A percentile compares a stretch with the other conserved stretches of the same genome.
phyloP scores from a whole-genome alignment of 2,113 vertebrate genomes.

The Eudyptes chrysolophus region DNA sequence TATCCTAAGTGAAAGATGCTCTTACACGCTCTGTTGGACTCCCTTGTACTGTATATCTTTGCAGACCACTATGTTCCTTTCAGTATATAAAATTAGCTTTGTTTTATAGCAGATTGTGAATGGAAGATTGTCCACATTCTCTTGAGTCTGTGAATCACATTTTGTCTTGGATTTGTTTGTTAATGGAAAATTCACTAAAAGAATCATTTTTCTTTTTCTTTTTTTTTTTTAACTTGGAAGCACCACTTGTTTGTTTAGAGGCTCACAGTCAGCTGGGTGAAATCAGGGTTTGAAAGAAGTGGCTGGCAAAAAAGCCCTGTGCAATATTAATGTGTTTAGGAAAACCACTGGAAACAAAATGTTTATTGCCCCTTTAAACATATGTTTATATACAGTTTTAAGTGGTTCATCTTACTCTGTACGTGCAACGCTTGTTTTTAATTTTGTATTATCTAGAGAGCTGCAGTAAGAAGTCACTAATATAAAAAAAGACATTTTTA shows the following conservation, averaged over 20 bases:
- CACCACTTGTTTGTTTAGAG: neutral
- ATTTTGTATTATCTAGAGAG: conserved; percentile 32
- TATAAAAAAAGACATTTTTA: conserved; percentile 9
- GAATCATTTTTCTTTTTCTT: neutral
- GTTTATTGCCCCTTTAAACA: conserved; percentile 14
- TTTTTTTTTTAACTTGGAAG: neutral
- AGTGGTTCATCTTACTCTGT: neutral
- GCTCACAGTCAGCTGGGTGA: conserved; percentile 26
- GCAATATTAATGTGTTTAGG: conserved; percentile 46
- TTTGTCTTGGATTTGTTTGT: conserved; percentile 3
- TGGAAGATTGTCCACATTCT: neutral
- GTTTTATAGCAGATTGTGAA: neutral
- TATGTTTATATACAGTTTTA: conserved; percentile 26
- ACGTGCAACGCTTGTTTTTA: conserved; percentile 2
- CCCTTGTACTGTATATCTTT: neutral
- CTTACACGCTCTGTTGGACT: neutral
- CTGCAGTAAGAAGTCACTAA: neutral
- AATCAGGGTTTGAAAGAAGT: conserved; percentile 7
- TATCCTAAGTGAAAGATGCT: neutral
- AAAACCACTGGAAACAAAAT: conserved; percentile 55
- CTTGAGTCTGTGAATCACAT: neutral
- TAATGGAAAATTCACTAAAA: neutral
- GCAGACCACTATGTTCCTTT: neutral
- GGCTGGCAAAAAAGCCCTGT: conserved; percentile 18
- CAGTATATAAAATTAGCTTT: neutral